phyloP scores from a whole-genome alignment of 2,113 vertebrate species.

The Takifugu flavidus region DNA sequence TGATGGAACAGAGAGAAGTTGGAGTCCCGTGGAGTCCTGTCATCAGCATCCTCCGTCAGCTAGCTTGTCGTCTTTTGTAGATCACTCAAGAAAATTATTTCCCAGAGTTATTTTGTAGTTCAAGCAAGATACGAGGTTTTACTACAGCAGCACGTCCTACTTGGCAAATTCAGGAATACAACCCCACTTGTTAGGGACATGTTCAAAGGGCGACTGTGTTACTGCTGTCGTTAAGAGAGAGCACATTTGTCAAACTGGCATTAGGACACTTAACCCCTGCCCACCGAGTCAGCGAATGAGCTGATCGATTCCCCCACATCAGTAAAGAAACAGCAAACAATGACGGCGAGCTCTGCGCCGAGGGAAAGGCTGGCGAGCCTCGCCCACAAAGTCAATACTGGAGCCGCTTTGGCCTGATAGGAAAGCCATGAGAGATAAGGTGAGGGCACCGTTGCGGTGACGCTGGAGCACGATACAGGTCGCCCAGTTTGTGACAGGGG shows the following conservation, averaged over 20 bases:
- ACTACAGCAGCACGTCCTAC: not conserved
- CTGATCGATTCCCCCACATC: conserved; percentile 58
- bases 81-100: conserved; percentile 13
- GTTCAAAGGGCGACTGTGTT: conserved; percentile 62
- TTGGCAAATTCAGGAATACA: conserved; percentile 22
- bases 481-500: conserved; percentile 28
- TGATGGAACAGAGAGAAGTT: no score
- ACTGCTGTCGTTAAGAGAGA: conserved; percentile 39
- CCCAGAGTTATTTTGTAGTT: conserved; percentile 3
- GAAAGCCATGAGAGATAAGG: conserved; percentile 45
- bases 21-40: no score
- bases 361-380: conserved; percentile 36
- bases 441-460: conserved; percentile 25
- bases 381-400: conserved; percentile 71
- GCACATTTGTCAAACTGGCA: conserved; percentile 55
- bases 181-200: conserved; percentile 43
- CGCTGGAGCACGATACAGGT: conserved; percentile 26
- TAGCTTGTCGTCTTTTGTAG: conserved; percentile 15
- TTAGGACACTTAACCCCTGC: conserved; percentile 66
- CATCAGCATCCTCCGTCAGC: conserved; percentile 20
- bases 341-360: conserved; percentile 13
- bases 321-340: conserved; percentile 57
- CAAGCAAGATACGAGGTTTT: conserved; percentile 6
- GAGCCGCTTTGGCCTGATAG: conserved; percentile 56
- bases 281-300: conserved; percentile 37